Conservation (phyloP, 2,797 vertebrate genomes). For the Gouania willdenowi region DNA sequence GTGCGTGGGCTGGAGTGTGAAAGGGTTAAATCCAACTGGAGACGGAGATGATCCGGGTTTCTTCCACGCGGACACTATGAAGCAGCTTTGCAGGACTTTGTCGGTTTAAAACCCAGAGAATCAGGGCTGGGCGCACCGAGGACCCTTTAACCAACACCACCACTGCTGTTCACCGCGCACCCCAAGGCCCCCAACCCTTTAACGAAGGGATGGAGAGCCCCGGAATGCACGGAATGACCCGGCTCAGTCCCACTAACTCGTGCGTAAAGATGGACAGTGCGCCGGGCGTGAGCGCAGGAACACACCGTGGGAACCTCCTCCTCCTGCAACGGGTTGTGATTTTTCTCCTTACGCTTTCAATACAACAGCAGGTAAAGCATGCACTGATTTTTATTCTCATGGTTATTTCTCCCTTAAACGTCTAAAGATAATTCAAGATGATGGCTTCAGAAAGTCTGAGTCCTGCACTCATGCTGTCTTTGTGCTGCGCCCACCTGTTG, state of each 20-base stretch:
- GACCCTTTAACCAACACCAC: slow-evolving; percentile 2
- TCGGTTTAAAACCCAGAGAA: slow-evolving; percentile 39
- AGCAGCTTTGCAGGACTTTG: slow-evolving; percentile 47
- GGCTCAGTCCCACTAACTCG: slow-evolving; percentile 1
- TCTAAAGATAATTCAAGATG: slow-evolving; percentile 23
- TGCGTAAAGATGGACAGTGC: slow-evolving; percentile 16
- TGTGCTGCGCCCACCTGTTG: slow-evolving; percentile 74
- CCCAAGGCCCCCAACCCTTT: slow-evolving; percentile 18
- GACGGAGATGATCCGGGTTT: slow-evolving; percentile 28
- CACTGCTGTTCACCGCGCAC: slow-evolving; percentile 49
- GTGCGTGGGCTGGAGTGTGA: slow-evolving; percentile 6
- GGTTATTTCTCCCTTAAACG: slow-evolving; percentile 46
- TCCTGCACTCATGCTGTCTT: no score
- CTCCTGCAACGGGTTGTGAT: slow-evolving; percentile 61
- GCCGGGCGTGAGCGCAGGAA: slow-evolving; percentile 21
- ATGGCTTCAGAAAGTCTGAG: slow-evolving; percentile 3
- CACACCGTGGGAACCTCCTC: slow-evolving; percentile 43
- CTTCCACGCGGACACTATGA: slow-evolving; percentile 46
- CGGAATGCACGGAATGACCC: slow-evolving; percentile 35
- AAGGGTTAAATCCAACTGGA: slow-evolving; percentile 13
- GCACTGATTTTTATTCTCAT: slow-evolving; percentile 73
- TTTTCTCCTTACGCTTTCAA: slow-evolving; percentile 63
- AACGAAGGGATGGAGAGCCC: slow-evolving; percentile 58
- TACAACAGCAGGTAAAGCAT: slow-evolving; percentile 77
- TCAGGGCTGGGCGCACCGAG: slow-evolving; percentile 35